Evolutionary conservation across 2,113 vertebrate genomes (phyloP).

Genomic region (Ophthalmolycus amberensis): DNA sequence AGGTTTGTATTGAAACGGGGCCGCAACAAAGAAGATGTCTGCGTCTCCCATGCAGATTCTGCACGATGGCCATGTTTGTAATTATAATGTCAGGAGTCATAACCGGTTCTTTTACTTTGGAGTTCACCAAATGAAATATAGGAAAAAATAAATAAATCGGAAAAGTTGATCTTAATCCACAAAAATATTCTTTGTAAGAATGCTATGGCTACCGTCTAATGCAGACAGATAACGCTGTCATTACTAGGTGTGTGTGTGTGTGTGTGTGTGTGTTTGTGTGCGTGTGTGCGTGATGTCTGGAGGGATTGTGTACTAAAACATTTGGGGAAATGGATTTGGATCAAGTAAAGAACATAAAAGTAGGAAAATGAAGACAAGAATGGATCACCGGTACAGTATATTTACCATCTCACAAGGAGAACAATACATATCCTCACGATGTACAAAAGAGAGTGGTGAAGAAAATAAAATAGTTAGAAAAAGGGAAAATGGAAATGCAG

Average conservation of each 20-base stretch:
- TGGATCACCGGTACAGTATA: no score
- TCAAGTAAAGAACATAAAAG: background rate
- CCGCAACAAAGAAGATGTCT: background rate
- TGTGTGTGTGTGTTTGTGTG: background rate
- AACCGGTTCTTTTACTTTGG: background rate
- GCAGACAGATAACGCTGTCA: constrained; percentile 2
- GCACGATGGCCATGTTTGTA: background rate
- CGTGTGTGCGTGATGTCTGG: background rate
- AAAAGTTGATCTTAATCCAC: no score
- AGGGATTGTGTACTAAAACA: background rate
- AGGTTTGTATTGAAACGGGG: background rate
- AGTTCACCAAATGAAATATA: background rate
- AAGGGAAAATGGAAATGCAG: background rate
- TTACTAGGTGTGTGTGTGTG: background rate
- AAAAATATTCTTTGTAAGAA: background rate
- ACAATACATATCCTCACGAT: background rate
- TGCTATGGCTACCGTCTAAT: background rate
- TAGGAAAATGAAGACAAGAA: no score
- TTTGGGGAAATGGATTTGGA: background rate
- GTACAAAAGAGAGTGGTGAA: background rate
- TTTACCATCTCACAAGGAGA: no score
- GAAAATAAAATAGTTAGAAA: no score
- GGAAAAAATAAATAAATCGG: background rate
- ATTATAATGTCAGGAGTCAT: background rate
- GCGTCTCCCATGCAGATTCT: background rate